phyloP scores from a whole-genome alignment of 2,888 invertebrate species.

The Cephus pulcher region DNA sequence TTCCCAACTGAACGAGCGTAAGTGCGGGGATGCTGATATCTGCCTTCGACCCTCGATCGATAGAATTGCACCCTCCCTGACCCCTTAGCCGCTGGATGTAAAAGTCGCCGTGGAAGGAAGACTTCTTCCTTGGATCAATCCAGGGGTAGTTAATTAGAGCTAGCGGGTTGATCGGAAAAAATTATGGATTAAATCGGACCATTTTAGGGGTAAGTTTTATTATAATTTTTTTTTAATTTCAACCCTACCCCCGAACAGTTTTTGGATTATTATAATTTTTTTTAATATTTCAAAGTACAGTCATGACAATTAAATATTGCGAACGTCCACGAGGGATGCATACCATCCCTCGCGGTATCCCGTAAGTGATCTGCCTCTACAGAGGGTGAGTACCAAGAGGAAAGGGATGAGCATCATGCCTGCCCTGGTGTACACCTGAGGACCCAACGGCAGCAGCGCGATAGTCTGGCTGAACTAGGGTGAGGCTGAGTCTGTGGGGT shows the following conservation, averaged over 20 bases:
- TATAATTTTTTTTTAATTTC: background rate
- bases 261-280: background rate
- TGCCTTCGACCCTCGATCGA: conserved; percentile 45
- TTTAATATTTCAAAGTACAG: background rate
- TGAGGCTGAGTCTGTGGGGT: background rate
- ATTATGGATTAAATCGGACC: background rate
- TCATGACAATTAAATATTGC: background rate
- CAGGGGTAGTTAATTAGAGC: background rate
- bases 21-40: conserved; percentile 40
- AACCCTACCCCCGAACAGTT: background rate
- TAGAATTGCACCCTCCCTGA: conserved; percentile 20
- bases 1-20: conserved; percentile 33
- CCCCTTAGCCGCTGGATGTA: background rate
- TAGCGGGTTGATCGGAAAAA: background rate
- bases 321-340: background rate
- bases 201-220: background rate
- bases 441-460: background rate
- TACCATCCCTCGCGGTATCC: background rate
- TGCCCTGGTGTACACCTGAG: background rate
- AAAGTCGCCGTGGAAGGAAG: background rate
- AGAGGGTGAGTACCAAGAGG: background rate
- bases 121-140: background rate
- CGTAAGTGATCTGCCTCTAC: background rate
- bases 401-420: background rate
- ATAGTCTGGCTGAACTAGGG: background rate